A percentile compares a stretch with the other conserved stretches of the same genome.
Evolutionary conservation across 2,113 vertebrate species (phyloP).

Genomic region (Chlamydotis undulata): DNA sequence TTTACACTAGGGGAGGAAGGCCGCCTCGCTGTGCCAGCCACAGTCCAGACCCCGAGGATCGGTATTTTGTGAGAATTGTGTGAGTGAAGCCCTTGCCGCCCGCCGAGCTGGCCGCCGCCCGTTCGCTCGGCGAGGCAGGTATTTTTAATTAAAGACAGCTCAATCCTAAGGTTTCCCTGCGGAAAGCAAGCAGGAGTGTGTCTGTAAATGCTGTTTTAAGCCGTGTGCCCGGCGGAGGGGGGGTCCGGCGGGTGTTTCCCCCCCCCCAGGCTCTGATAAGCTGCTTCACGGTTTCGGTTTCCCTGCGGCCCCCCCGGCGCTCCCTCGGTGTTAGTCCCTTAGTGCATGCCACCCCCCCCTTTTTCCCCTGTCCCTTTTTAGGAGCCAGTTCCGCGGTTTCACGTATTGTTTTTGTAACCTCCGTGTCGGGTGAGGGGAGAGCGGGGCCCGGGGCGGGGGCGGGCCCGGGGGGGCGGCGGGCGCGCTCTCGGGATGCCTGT

Average conservation of each 20-base stretch:
- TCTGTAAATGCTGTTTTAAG: background rate
- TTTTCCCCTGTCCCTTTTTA: background rate
- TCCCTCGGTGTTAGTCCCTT: background rate
- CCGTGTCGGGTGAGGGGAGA: background rate
- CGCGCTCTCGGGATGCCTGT: conserved; percentile 14
- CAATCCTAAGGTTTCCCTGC: too few relatives aligned
- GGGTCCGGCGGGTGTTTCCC: background rate
- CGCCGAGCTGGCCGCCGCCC: fast-evolving
- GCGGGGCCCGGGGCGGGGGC: background rate
- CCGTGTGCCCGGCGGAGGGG: background rate
- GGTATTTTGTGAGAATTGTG: background rate
- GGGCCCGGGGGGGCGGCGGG: background rate
- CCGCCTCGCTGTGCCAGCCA: background rate
- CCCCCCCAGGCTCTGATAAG: background rate
- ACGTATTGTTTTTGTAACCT: conserved; percentile 53
- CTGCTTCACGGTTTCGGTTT: background rate
- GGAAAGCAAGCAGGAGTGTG: too few relatives aligned
- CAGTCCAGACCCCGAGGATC: background rate
- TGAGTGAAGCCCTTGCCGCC: background rate
- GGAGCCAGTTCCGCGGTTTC: background rate
- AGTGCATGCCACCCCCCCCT: conserved; percentile 27
- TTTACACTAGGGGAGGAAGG: background rate
- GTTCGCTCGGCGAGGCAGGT: background rate
- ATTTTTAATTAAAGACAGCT: background rate
- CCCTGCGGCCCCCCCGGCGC: background rate